Evolutionary conservation across 2,888 invertebrate genomes (phyloP).

Genomic region (Tetragonisca angustula): DNA sequence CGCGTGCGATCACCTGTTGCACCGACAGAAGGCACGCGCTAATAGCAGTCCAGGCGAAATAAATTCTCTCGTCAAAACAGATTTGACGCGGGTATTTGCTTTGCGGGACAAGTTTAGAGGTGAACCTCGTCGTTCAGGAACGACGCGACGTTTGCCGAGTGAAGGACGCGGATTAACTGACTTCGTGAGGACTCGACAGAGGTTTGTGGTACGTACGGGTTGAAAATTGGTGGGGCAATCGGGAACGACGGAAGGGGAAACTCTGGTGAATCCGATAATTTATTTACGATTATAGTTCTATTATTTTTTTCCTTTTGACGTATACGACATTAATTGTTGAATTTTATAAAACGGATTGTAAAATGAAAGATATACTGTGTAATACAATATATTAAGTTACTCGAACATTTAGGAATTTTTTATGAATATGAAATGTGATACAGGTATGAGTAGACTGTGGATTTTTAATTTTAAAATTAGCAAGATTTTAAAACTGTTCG

Average conservation of each 20-base stretch:
- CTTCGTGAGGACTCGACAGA: not conserved
- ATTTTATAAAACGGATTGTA: too few species aligned
- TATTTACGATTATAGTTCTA: not conserved
- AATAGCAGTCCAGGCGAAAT: slow-evolving; percentile 55
- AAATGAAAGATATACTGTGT: too few species aligned
- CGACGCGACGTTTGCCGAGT: not conserved
- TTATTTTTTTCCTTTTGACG: too few species aligned
- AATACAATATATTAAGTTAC: too few species aligned
- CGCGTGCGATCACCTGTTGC: slow-evolving; percentile 72
- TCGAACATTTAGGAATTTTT: too few species aligned
- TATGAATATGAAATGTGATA: too few species aligned
- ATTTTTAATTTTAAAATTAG: too few species aligned
- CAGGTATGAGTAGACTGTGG: too few species aligned
- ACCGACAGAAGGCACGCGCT: slow-evolving; percentile 44
- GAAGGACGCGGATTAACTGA: slow-evolving; percentile 10
- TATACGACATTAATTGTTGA: too few species aligned
- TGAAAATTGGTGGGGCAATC: not conserved
- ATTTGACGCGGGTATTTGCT: slow-evolving; percentile 24
- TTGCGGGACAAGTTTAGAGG: not conserved
- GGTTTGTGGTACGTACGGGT: not conserved
- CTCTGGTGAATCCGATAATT: not conserved
- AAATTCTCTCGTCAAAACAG: slow-evolving; percentile 54
- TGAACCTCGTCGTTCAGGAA: not conserved
- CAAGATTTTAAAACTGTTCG: too few species aligned
- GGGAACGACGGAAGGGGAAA: not conserved